Percentiles rank a stretch among this genome's conserved stretches.
These are phyloP conservation scores for Schlechtendalia chinensis DNA, from an alignment of 1,140 invertebrate species.

Conservation along the genomic window DNA sequence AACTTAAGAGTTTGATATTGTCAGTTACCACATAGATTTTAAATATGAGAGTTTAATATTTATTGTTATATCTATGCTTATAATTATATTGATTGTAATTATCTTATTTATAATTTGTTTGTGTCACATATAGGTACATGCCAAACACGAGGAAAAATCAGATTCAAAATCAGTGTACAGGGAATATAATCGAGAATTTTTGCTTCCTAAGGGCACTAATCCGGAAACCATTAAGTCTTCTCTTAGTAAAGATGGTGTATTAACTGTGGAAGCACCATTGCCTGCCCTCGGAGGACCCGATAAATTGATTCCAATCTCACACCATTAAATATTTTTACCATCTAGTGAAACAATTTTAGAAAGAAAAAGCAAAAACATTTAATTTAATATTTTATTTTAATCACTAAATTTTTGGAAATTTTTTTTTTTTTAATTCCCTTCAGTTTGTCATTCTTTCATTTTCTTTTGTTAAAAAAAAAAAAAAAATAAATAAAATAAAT, in stretches of 20 bases:
- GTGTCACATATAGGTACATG: constrained; percentile 81
- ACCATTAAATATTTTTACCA: constrained; percentile 59
- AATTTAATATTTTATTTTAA: constrained; percentile 26
- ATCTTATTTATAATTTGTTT: constrained; percentile 53
- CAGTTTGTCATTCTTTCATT: constrained; percentile 16
- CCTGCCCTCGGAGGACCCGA: constrained; percentile 72
- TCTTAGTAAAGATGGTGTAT: constrained; percentile 85
- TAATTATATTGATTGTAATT: neutral
- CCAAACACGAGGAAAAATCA: constrained; percentile 93
- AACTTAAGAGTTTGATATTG: too few relatives aligned
- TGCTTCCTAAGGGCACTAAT: constrained; percentile 89
- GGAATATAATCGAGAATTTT: constrained; percentile 93
- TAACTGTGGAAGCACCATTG: constrained; percentile 89
- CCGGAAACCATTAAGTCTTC: constrained; percentile 88
- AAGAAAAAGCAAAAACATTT: neutral
- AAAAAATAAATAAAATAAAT: too few relatives aligned
- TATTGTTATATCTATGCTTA: neutral
- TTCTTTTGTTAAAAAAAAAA: neutral
- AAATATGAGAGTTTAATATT: too few relatives aligned
- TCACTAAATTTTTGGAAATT: constrained; percentile 10
- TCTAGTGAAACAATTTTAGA: constrained; percentile 6
- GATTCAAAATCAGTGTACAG: constrained; percentile 92
- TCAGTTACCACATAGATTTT: too few relatives aligned
- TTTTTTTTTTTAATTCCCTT: neutral
- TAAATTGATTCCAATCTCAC: constrained; percentile 76